phyloP scores from a whole-genome alignment of 2,888 invertebrate genomes.

The Zaprionus bogoriensis region DNA sequence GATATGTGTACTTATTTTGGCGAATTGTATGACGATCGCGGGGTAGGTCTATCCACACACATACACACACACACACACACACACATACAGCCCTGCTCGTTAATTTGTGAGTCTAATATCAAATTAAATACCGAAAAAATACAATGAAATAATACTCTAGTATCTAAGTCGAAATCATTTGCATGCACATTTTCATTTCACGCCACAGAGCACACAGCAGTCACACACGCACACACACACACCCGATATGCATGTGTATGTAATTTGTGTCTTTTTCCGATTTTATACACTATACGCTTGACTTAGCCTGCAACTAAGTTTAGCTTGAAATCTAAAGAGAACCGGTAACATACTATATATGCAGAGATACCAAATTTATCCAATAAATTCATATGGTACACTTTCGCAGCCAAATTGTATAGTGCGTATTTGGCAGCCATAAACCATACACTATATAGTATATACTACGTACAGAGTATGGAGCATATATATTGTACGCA shows the following conservation, averaged over 20 bases:
- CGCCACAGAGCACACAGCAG: neutral
- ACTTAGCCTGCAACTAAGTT: no score
- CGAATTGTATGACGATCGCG: neutral
- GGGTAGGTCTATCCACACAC: neutral
- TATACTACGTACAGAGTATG: constrained; percentile 2
- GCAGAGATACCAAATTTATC: no score
- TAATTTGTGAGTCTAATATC: constrained; percentile 15
- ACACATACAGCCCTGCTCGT: neutral
- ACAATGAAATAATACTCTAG: constrained; percentile 16
- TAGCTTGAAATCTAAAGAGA: no score
- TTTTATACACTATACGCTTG: constrained; percentile 3
- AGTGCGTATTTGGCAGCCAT: no score
- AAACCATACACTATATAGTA: constrained; percentile 10
- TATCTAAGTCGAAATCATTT: constrained; percentile 21
- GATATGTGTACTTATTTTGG: neutral
- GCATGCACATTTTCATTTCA: constrained; percentile 29
- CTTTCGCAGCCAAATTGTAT: no score
- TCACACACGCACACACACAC: neutral
- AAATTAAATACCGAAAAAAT: neutral
- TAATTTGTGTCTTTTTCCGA: neutral
- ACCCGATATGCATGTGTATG: neutral
- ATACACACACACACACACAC: neutral
- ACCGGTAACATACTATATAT: no score
- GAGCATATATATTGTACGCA: neutral
- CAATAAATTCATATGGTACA: no score